These are phyloP conservation scores for Invenusta paracnida DNA, from an alignment of 2,888 invertebrate genomes.

Conservation along the genomic window DNA sequence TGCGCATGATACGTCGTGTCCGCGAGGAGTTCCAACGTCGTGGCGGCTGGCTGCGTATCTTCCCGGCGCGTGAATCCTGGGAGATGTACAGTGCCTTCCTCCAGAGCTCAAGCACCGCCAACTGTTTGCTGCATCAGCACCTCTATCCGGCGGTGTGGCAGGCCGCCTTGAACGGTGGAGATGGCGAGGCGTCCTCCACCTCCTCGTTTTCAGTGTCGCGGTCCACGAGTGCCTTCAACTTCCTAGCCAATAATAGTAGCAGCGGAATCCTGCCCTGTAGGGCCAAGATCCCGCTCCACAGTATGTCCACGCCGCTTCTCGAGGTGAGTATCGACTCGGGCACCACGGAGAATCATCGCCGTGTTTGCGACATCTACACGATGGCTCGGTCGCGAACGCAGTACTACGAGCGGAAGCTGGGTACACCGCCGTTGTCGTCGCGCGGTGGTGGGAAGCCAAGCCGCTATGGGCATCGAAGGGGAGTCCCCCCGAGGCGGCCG, in stretches of 20 bases:
- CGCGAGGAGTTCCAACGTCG: conserved; percentile 75
- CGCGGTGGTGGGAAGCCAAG: not conserved
- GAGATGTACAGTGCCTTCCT: conserved; percentile 58
- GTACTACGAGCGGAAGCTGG: conserved; percentile 40
- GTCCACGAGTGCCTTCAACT: not conserved
- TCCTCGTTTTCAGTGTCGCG: not conserved
- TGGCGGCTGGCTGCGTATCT: conserved; percentile 83
- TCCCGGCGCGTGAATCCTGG: conserved; percentile 83
- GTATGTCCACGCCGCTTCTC: conserved; percentile 13
- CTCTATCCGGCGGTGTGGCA: conserved; percentile 56
- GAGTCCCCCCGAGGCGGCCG: not conserved
- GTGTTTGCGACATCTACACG: conserved; percentile 2
- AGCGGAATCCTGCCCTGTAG: not conserved
- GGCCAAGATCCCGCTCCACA: conserved; percentile 35
- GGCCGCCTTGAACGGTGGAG: not conserved
- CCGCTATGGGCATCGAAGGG: too few relatives aligned
- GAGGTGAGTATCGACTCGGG: conserved; percentile 11
- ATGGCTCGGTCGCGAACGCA: not conserved
- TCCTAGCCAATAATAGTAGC: not conserved
- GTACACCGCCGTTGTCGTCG: not conserved
- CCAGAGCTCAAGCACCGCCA: conserved; percentile 55
- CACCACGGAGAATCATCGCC: conserved; percentile 33
- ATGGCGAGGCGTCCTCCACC: not conserved
- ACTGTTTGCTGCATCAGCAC: conserved; percentile 56
- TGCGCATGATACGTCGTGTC: conserved; percentile 71